Conservation (phyloP, 1,140 invertebrate genomes). For the Temnothorax longispinosus region DNA sequence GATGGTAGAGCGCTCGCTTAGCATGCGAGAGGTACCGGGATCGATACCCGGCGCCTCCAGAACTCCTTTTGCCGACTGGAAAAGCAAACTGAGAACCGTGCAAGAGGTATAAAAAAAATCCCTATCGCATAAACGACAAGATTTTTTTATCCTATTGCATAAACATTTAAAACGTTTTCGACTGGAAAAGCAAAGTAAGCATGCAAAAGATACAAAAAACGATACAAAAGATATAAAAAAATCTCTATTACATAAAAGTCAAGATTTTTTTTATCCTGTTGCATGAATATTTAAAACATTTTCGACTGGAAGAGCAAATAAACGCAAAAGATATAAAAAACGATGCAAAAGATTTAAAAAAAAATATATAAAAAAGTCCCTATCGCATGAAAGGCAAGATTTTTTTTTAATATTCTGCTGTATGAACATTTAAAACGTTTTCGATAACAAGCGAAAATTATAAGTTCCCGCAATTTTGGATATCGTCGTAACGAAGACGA, state of each 20-base stretch:
- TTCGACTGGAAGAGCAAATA: neutral
- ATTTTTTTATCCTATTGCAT: neutral
- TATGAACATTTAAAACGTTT: neutral
- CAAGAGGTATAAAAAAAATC: neutral
- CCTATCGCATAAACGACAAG: neutral
- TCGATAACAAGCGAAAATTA: neutral
- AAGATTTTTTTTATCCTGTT: too few species aligned
- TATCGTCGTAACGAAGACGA: slow-evolving; percentile 2
- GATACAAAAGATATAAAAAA: too few species aligned
- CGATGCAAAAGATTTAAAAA: too few species aligned
- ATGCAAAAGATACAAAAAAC: too few species aligned
- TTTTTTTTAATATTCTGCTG: neutral
- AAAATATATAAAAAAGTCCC: neutral
- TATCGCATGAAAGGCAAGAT: neutral
- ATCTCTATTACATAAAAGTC: too few species aligned
- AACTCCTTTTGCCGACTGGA: neutral
- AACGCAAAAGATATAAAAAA: neutral
- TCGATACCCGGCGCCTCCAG: slow-evolving; percentile 93
- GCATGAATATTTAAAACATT: too few species aligned
- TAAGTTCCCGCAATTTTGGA: neutral
- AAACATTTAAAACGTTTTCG: neutral
- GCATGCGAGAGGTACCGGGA: slow-evolving; percentile 95
- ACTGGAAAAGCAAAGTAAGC: too few species aligned
- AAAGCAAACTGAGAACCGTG: neutral
- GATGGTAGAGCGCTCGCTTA: slow-evolving; percentile 95